Evolutionary conservation across 2,113 vertebrate species (phyloP).

Genomic region (Hemiscyllium ocellatum): DNA sequence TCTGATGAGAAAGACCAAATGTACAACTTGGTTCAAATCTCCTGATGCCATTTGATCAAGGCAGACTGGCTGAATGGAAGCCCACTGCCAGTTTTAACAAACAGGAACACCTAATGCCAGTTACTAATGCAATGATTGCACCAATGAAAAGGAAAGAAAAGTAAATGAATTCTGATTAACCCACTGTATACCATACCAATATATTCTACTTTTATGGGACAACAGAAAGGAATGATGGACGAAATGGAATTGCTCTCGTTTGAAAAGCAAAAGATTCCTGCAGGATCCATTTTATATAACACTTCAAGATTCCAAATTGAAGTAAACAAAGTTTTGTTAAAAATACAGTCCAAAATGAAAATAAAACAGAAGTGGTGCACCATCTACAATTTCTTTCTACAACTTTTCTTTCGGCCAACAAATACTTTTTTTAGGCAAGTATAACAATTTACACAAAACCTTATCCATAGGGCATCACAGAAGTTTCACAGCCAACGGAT

Average conservation of each 20-base stretch:
- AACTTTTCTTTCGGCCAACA: neutral
- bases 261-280: neutral
- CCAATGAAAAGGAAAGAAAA: neutral
- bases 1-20: neutral
- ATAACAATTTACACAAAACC: neutral
- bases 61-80: neutral
- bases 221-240: neutral
- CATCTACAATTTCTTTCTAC: neutral
- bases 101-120: neutral
- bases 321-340: neutral
- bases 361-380: neutral
- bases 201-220: neutral
- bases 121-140: neutral
- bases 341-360: neutral
- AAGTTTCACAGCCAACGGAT: neutral
- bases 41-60: neutral
- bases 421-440: neutral
- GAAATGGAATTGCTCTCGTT: neutral
- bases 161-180: neutral
- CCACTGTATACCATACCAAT: neutral
- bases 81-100: neutral
- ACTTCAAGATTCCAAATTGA: neutral
- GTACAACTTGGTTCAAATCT: neutral
- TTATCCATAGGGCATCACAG: neutral
- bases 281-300: neutral